Evolutionary conservation across 2,888 invertebrate genomes (phyloP), one percentile per base, ranked within the genome.

Genomic region (Elegia similella): DNA sequence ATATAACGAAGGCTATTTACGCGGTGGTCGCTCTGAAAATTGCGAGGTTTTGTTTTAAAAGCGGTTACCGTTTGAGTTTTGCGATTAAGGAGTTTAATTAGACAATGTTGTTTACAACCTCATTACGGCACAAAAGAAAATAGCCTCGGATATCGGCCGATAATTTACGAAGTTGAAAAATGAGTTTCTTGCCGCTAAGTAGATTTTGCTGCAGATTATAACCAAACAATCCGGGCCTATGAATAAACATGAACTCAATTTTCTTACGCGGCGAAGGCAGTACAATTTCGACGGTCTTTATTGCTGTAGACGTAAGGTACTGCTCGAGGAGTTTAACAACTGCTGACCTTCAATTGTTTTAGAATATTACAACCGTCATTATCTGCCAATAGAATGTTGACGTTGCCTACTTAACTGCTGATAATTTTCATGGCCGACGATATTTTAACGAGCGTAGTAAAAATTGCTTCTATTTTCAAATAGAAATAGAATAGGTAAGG

Each of bases 41-140:
- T 87, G 88, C 88, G 82, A 86, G 86, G 88, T 88, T 89, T 88
- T 89, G 89, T 90, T 89, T 89, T 89, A 88, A 89, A 89, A 88
- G 88, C 88, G 86, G 87, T 88, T 84, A 86, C 85, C 88, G 88
- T 88, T 90, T 89, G 89, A 91, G 88, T 90, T 89, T 88, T 83
- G 88, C 89, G 90, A 90, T 91, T 89, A 90, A 89, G 86, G 88
- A 89, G 89, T 90, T 90, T 89, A 91, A 91, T 91, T 90, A 90
- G 88, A 88, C 87, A 82, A 80, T 78, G 86, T 91, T 91, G 89
- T 91, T 91, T 91, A 91, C 89, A 90, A 88, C 87, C 89, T 89
- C 89, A 88, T 91, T 91, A 90, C 80, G 79, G 82, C 79, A 79
- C 80, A 74, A 73, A 70, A 77, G 81, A 77, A 78, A 83, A 86